Evolutionary conservation across 92 coral and sea anemone species (phyloP).

Genomic region (Bergia puertoricense): DNA sequence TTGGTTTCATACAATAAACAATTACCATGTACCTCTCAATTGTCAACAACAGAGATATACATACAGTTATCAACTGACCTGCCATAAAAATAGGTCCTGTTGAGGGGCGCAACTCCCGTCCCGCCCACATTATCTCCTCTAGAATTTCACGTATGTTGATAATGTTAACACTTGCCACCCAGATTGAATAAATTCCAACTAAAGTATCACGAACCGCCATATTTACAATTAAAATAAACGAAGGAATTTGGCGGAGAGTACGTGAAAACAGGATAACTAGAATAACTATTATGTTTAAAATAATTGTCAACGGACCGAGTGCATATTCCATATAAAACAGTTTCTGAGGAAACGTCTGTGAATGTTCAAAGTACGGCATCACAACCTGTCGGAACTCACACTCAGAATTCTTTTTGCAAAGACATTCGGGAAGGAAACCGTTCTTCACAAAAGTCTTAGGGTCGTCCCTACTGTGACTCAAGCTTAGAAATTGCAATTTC

Average conservation of each 20-base stretch:
- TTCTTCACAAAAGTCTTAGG: slow-evolving; percentile 62
- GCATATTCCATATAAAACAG: slow-evolving; percentile 67
- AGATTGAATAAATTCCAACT: slow-evolving; percentile 64
- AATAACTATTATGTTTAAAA: slow-evolving; percentile 54
- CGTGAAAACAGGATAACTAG: slow-evolving; percentile 48
- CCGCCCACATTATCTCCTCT: slow-evolving; percentile 83
- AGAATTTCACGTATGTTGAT: slow-evolving; percentile 53
- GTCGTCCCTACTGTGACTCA: slow-evolving; percentile 46
- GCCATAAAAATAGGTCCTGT: slow-evolving; percentile 82
- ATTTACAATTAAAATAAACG: slow-evolving; percentile 64
- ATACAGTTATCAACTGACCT: slow-evolving; percentile 70
- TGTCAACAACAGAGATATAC: slow-evolving; percentile 62
- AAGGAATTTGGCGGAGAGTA: slow-evolving; percentile 57
- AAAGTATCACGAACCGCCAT: slow-evolving; percentile 61
- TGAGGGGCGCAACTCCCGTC: slow-evolving; percentile 69
- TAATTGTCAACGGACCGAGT: slow-evolving; percentile 70
- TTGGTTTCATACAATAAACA: slow-evolving; percentile 65
- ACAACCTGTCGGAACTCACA: slow-evolving; percentile 81
- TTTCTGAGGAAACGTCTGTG: slow-evolving; percentile 61
- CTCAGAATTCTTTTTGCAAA: slow-evolving; percentile 73
- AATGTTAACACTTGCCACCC: slow-evolving; percentile 70
- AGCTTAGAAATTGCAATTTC: slow-evolving; percentile 50
- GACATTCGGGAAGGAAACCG: slow-evolving; percentile 67
- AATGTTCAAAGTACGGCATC: slow-evolving; percentile 65
- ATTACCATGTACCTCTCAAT: slow-evolving; percentile 73